Evolutionary conservation across 2,888 invertebrate genomes (phyloP).

Genomic region (Catocala fraxini): DNA sequence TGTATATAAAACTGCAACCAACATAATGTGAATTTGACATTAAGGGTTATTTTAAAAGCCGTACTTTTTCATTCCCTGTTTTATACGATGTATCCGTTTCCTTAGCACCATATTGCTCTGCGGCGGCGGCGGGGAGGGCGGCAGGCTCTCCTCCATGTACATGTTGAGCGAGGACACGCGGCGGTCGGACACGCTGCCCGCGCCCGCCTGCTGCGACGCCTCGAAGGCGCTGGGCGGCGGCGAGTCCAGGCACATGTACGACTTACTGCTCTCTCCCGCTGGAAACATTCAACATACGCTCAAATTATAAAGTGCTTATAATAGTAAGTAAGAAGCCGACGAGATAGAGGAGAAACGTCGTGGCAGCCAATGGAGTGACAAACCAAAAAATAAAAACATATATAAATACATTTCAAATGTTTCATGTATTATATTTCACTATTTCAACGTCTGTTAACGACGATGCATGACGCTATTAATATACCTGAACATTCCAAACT

Average conservation of each 20-base stretch:
- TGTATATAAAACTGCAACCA: constrained; percentile 37
- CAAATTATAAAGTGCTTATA: too few relatives aligned
- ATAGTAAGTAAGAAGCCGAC: too few relatives aligned
- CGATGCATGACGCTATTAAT: too few relatives aligned
- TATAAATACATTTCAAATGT: too few relatives aligned
- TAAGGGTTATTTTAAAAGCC: not conserved
- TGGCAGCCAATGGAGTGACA: too few relatives aligned
- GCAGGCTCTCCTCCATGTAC: constrained; percentile 82
- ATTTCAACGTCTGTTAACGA: too few relatives aligned
- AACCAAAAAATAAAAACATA: too few relatives aligned
- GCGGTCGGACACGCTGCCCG: constrained; percentile 80
- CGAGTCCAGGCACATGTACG: constrained; percentile 87
- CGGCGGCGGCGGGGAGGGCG: constrained; percentile 89
- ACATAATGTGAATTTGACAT: too few relatives aligned
- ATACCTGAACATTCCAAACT: too few relatives aligned
- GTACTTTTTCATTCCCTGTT: constrained; percentile 94
- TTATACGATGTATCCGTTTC: constrained; percentile 95
- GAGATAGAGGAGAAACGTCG: too few relatives aligned
- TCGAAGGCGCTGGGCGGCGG: constrained; percentile 87
- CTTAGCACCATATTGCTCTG: constrained; percentile 95
- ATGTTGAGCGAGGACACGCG: constrained; percentile 73
- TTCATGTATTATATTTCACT: too few relatives aligned
- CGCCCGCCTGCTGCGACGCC: constrained; percentile 80
- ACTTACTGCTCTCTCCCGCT: constrained; percentile 88
- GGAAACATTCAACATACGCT: constrained; percentile 28